Evolutionary conservation across 1,140 invertebrate genomes (phyloP).

Genomic region (Tachypleus tridentatus): DNA sequence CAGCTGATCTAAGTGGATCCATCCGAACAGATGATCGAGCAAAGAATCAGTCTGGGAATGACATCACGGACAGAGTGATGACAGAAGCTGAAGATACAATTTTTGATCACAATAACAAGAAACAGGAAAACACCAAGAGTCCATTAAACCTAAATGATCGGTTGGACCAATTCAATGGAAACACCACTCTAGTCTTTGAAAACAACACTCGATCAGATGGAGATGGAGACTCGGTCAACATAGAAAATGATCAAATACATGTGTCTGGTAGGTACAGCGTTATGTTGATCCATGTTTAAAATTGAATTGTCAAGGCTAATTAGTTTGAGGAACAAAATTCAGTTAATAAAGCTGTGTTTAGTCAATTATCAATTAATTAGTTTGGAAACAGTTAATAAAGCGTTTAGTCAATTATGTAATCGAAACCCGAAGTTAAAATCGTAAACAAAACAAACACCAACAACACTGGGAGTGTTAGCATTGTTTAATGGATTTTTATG

Average conservation of each 20-base stretch:
- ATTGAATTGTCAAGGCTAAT: no score
- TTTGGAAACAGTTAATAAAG: no score
- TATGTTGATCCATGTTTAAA: not conserved
- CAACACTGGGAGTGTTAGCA: no score
- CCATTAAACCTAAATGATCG: slow-evolving; percentile 1
- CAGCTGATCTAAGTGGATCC: slow-evolving; percentile 36
- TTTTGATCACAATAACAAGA: not conserved
- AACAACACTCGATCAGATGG: slow-evolving; percentile 1
- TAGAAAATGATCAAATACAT: not conserved
- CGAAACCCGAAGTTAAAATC: no score
- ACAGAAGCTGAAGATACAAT: not conserved
- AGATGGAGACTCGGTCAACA: slow-evolving; percentile 2
- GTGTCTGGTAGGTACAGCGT: not conserved
- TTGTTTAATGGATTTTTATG: no score
- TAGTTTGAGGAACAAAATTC: no score
- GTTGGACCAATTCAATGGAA: not conserved
- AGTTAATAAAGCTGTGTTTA: no score
- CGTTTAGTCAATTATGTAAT: no score
- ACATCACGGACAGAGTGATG: not conserved
- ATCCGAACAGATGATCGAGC: not conserved
- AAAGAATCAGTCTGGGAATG: not conserved
- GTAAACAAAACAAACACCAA: no score
- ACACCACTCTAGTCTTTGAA: not conserved
- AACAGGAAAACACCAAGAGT: not conserved
- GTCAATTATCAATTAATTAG: no score